Evolutionary conservation across 2,797 vertebrate genomes (phyloP).

Genomic region (Gymnodraco acuticeps): DNA sequence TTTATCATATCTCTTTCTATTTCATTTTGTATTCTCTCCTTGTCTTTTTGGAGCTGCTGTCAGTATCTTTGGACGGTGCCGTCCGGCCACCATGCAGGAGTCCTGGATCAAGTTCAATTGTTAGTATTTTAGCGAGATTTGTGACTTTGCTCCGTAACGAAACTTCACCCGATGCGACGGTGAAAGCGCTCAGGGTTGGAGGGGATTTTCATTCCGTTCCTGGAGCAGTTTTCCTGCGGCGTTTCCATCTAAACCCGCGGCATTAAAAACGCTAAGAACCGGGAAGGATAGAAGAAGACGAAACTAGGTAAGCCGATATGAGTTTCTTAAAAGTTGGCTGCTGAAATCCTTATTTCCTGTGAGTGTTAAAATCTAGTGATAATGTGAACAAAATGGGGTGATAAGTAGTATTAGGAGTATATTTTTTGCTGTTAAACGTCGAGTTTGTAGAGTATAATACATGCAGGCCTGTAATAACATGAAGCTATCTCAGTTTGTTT

Average conservation of each 20-base stretch:
- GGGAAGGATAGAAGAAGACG: not conserved
- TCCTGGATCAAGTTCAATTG: slow-evolving; percentile 41
- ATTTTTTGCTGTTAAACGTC: not conserved
- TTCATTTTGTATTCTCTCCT: not conserved
- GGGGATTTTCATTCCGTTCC: slow-evolving; percentile 35
- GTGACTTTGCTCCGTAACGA: slow-evolving; percentile 30
- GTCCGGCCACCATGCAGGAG: slow-evolving; percentile 17
- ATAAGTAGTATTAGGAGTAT: not conserved
- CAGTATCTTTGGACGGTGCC: not conserved
- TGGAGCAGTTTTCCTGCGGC: slow-evolving; percentile 46
- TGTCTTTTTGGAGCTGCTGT: slow-evolving; percentile 11
- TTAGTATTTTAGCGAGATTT: slow-evolving; percentile 37
- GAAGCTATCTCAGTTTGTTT: not conserved
- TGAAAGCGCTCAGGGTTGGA: slow-evolving; percentile 16
- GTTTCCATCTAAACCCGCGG: slow-evolving; percentile 44
- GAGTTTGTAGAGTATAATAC: slow-evolving; percentile 4
- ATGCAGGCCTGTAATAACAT: slow-evolving; percentile 13
- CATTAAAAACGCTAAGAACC: slow-evolving; percentile 13
- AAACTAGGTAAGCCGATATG: slow-evolving; percentile 40
- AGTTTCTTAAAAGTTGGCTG: slow-evolving; percentile 36
- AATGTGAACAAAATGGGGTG: not conserved
- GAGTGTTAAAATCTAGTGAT: not conserved
- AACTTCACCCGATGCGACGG: slow-evolving; percentile 48
- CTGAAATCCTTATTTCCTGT: slow-evolving; percentile 3
- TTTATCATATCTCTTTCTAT: not conserved